These are phyloP conservation scores for Hesperophylax magnus DNA, from an alignment of 1,140 invertebrate species.

Conservation along the genomic window DNA sequence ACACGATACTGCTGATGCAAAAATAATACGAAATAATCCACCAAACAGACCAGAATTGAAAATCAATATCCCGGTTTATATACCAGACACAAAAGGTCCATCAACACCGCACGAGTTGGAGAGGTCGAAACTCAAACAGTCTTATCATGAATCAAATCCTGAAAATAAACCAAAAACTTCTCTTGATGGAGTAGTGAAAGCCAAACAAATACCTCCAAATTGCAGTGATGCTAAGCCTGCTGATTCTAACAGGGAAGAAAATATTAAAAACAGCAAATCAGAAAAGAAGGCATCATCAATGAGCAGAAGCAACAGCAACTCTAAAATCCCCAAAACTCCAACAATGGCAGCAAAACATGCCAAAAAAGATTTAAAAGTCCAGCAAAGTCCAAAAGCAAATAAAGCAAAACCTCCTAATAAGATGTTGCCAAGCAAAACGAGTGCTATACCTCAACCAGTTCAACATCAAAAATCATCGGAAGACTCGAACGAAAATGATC, in stretches of 20 bases:
- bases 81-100: conserved; percentile 68
- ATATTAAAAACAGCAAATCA: conserved; percentile 16
- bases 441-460: conserved; percentile 59
- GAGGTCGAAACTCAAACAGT: conserved; percentile 61
- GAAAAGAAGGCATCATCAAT: conserved; percentile 29
- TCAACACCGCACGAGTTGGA: conserved; percentile 65
- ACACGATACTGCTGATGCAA: conserved; percentile 57
- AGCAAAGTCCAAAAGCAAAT: conserved; percentile 42
- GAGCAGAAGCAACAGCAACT: conserved; percentile 41
- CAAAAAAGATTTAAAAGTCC: conserved; percentile 46
- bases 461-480: conserved; percentile 60
- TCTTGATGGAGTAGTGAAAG: not conserved
- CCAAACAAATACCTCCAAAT: not conserved
- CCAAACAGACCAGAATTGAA: conserved; percentile 65
- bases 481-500: conserved; percentile 64
- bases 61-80: conserved; percentile 62
- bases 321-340: conserved; percentile 55
- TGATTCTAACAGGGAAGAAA: conserved; percentile 24
- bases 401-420: conserved; percentile 58
- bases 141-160: conserved; percentile 61
- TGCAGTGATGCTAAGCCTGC: not conserved
- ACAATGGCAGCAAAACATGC: conserved; percentile 46
- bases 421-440: conserved; percentile 18
- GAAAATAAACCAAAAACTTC: conserved; percentile 62
- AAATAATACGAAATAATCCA: conserved; percentile 61